These are phyloP conservation scores for Cladorhizidae sp. DNA, from an alignment of 37 sponge, comb jelly and placozoan genomes.

Conservation along the genomic window DNA sequence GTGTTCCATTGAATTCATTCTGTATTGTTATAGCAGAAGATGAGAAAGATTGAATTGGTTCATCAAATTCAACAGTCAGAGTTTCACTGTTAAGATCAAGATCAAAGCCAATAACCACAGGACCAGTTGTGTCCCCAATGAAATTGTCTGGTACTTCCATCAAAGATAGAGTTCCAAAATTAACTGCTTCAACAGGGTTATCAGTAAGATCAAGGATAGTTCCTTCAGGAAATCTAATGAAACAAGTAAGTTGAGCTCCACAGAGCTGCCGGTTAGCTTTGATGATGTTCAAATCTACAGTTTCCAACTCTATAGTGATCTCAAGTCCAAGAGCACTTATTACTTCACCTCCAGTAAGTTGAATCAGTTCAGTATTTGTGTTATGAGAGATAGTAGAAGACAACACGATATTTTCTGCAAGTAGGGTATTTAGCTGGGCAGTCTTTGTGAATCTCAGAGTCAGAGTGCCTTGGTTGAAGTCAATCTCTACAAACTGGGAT, in stretches of 20 bases:
- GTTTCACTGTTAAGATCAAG: constrained; percentile 63
- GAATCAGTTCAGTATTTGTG: neutral
- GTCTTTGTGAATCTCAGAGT: constrained; percentile 68
- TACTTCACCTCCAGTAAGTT: constrained; percentile 59
- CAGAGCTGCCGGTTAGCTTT: constrained; percentile 62
- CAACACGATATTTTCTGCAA: constrained; percentile 32
- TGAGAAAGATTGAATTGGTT: constrained; percentile 62
- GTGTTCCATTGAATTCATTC: constrained; percentile 45
- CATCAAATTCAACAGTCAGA: constrained; percentile 74
- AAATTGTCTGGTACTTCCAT: constrained; percentile 1
- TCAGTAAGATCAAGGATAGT: constrained; percentile 58
- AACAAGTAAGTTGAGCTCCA: constrained; percentile 26
- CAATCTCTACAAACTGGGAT: constrained; percentile 57
- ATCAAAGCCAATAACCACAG: constrained; percentile 34
- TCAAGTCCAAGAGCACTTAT: constrained; percentile 34
- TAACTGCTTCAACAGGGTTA: constrained; percentile 30
- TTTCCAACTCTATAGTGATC: constrained; percentile 45
- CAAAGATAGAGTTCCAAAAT: neutral
- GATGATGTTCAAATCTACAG: constrained; percentile 68
- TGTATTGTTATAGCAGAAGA: constrained; percentile 74
- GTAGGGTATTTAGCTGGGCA: constrained; percentile 29
- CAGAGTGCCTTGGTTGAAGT: constrained; percentile 65
- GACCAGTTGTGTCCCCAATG: constrained; percentile 53
- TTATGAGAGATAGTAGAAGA: neutral
- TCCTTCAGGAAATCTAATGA: constrained; percentile 41